A percentile compares a stretch with the other conserved stretches of the same genome.
Evolutionary conservation across 2,797 vertebrate species (phyloP).

Genomic region (Adrianichthys oophorus): DNA sequence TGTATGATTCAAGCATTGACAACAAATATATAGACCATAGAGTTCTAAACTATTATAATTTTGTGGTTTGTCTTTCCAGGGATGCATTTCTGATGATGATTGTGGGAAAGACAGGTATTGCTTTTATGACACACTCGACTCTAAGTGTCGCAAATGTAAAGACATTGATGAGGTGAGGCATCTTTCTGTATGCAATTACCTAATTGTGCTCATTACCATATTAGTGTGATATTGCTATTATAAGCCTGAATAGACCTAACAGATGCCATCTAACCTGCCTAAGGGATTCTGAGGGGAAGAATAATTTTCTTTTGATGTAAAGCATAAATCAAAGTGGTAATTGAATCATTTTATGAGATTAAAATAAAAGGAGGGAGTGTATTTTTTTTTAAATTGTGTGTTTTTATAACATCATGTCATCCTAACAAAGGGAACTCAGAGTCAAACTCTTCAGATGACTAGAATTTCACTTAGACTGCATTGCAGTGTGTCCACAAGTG

Average conservation of each 20-base stretch:
- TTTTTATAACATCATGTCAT: not conserved
- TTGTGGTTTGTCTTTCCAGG: constrained; percentile 63
- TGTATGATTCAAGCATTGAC: too few relatives aligned
- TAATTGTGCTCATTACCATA: not conserved
- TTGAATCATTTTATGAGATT: too few relatives aligned
- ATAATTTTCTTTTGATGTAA: too few relatives aligned
- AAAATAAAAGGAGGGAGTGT: not conserved
- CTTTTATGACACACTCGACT: constrained; percentile 74
- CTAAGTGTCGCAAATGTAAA: constrained; percentile 86
- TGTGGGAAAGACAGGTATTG: constrained; percentile 86
- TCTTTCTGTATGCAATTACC: not conserved
- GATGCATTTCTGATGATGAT: constrained; percentile 87
- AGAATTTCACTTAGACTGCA: constrained; percentile 62
- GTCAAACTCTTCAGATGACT: constrained; percentile 27
- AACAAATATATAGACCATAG: too few relatives aligned
- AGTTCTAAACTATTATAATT: not conserved
- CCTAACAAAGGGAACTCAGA: not conserved
- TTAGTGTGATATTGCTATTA: not conserved
- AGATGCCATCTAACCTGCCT: not conserved
- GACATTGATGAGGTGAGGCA: constrained; percentile 78
- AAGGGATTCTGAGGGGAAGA: too few relatives aligned
- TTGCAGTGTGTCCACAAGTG: constrained; percentile 72
- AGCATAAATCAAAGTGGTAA: too few relatives aligned
- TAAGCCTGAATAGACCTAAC: not conserved
- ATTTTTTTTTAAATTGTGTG: not conserved